Base-by-base conservation (phyloP, 2,113 vertebrate species). In the Prolemur simus region DNA sequence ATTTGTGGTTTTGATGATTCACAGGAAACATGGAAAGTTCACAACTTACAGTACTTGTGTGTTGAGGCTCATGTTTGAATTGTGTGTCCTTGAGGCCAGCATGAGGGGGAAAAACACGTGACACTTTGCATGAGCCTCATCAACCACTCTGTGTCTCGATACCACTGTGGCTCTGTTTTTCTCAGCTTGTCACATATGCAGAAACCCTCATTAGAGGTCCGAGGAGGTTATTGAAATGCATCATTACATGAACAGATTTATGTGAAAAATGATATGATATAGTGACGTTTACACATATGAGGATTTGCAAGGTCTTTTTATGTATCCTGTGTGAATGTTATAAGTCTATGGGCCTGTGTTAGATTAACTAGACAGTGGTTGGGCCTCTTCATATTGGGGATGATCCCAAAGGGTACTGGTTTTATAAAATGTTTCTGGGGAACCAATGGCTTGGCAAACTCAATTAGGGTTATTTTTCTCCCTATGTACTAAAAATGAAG, bases 281-380 rank as follows among this genome's bases (percentile, higher is more conserved):
- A 54, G 73, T 96, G 95, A 94, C 97, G 96, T 95, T 96, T 95
- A 93, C 2, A 6, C 78, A 83, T 87, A 52, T 84, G 86, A 78
- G 86, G 88, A 81, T 96, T 97, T 92, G 81, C 64, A 97, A 96
- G 82, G n/a, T 97, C 81, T 95, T 96, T 96, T 95, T 73, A 93
- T 34, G 91, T 89, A 60, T 76, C 63, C 18, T 49, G 94, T 82
- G 91, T 93, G 83, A 69, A 45, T 87, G 68, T 45, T 83, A 63
- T 39, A 87, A 85, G 66, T 87, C 84, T 86, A 20, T 84, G 56
- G 74, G 68, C 83, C 84, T 83, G 60, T 84, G 66, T 84, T 91
- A 63, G 45, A 95, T 78, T 95, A 88, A 85, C 58, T 49, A 91
- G 68, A 71, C 37, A 87, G 63, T 4, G 14, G 29, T 64, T 94